Evolutionary conservation across 2,113 vertebrate species (phyloP), one percentile per base, ranked within the genome.

Genomic region (Plotosus lineatus): DNA sequence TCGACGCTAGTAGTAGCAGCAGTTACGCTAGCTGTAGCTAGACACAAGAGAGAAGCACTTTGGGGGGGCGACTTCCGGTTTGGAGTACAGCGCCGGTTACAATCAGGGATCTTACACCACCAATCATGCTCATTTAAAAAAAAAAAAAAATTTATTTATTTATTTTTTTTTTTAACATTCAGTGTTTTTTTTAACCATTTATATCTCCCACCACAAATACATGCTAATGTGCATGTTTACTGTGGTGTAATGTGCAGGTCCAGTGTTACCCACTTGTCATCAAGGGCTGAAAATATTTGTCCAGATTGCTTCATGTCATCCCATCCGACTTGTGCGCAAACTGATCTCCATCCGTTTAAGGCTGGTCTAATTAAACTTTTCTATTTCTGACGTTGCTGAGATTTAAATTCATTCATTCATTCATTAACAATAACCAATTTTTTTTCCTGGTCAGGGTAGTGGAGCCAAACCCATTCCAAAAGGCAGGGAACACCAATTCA

Each of bases 41-140:
- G 48, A 55, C 17, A 65, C 56, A 42, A 33, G 71, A 66, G 46
- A 75, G 14, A n/a, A 72, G 69, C 44, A 46, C 46, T 48, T 73
- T 19, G 71, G 19, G 40, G 26, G 80, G 26, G 76, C 48, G 61
- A 76, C 58, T 84, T 84, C 83, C 83, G 83, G 83, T 80, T 56
- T 36, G 26, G 15, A 21, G 26, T 42, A 31, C n/a, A 77, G 38
- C 53, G 40, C 36, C 73, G 23, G 75, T 2, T 23, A 77, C 75
- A 31, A 28, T 50, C n/a, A 8, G 28, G 69, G 69, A 73, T 73
- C 46, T 19, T 17, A 51, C 28, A 33, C 0, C 44, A 14, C 19
- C 46, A 73, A 36, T 6, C 69, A 51, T 48, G 6, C 46, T 6
- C 19, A 11, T 4, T 33, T n/a, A n/a, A n/a, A n/a, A n/a, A n/a